Evolutionary conservation across 2,888 invertebrate species (phyloP).

Genomic region (Drosophila antonietae): DNA sequence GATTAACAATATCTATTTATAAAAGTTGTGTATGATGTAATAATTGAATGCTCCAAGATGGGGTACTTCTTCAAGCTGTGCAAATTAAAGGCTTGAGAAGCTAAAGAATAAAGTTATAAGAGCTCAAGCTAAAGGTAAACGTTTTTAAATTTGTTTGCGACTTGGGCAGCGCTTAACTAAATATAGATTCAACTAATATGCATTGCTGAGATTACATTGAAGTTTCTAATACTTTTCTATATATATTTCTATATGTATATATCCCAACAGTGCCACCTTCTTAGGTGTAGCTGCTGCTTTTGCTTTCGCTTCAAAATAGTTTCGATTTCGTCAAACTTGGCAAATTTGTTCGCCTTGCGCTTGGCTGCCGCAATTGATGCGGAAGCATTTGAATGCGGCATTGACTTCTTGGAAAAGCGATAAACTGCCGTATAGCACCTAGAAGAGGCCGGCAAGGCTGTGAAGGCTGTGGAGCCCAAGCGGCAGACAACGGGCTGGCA

Average conservation of each 20-base stretch:
- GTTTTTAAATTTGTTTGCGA: background rate
- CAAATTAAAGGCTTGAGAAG: background rate
- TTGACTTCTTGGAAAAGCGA: constrained; percentile 76
- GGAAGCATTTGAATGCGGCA: constrained; percentile 63
- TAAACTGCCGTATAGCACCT: constrained; percentile 65
- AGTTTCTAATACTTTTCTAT: background rate
- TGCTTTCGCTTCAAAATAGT: constrained; percentile 8
- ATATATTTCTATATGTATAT: background rate
- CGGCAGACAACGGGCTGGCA: constrained; percentile 19
- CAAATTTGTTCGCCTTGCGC: constrained; percentile 5
- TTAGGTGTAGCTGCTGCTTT: background rate
- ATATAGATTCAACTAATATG: background rate
- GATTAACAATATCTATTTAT: constrained; percentile 65
- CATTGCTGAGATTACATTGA: background rate
- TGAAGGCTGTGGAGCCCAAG: background rate
- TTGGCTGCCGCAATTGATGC: constrained; percentile 65
- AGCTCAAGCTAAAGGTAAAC: background rate
- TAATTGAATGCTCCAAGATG: background rate
- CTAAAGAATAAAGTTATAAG: background rate
- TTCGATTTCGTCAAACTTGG: constrained; percentile 13
- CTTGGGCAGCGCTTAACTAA: background rate
- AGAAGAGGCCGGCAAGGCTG: constrained; percentile 37
- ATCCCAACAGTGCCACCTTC: background rate
- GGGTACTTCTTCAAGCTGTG: background rate
- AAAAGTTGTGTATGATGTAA: constrained; percentile 46